Conservation (phyloP, 2,888 invertebrate species). For the Rambutsinella grinnellia region DNA sequence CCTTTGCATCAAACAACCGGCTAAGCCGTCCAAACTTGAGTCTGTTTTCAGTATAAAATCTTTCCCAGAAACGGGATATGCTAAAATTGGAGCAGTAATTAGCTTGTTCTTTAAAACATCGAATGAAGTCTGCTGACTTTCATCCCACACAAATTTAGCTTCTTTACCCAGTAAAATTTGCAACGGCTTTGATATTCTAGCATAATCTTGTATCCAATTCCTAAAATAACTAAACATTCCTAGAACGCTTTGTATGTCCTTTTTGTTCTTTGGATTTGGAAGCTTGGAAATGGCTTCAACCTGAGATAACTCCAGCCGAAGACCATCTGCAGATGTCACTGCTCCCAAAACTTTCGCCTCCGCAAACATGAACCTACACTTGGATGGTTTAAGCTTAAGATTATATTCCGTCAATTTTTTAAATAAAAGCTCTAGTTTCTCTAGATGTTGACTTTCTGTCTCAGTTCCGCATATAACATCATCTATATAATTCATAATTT, state of each 20-base stretch:
- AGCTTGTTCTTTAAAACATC: background rate
- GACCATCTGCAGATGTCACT: conserved; percentile 16
- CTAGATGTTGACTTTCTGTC: background rate
- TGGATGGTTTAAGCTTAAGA: conserved; percentile 9
- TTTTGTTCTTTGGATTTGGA: conserved; percentile 22
- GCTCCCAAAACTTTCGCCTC: conserved; percentile 6
- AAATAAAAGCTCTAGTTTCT: background rate
- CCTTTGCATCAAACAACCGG: background rate
- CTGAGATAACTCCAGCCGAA: conserved; percentile 23
- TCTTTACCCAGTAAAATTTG: background rate
- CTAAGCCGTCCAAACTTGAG: conserved; percentile 5
- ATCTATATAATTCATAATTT: conserved; percentile 6
- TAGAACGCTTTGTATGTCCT: conserved; percentile 3
- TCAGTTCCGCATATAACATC: background rate
- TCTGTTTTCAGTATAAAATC: conserved; percentile 18
- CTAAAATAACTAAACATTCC: conserved; percentile 14
- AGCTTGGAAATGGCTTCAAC: conserved; percentile 29
- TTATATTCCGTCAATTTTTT: background rate
- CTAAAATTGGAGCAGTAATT: conserved; percentile 12
- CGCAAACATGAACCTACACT: conserved; percentile 19
- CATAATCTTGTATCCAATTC: background rate
- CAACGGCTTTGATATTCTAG: conserved; percentile 1
- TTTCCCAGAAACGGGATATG: conserved; percentile 6
- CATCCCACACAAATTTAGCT: background rate
- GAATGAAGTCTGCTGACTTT: background rate